Conservation (phyloP, 1,140 invertebrate genomes). For the Lutraria rhynchaena region DNA sequence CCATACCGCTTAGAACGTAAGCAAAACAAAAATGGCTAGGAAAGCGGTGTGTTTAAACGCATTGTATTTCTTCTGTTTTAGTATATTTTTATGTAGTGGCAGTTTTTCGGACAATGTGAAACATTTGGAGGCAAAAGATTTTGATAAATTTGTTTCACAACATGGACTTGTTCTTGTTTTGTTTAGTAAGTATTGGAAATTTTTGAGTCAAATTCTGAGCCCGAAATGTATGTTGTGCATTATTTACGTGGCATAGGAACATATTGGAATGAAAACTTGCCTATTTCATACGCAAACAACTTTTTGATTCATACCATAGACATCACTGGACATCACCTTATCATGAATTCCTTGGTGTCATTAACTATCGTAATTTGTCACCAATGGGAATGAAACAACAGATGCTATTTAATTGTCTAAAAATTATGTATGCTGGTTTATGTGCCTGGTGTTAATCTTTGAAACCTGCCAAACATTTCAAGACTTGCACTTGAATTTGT, state of each 20-base stretch:
- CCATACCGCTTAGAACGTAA: no score
- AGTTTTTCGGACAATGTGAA: no score
- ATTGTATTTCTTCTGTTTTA: no score
- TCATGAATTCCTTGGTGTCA: neutral
- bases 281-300: neutral
- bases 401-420: neutral
- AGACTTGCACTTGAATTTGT: no score
- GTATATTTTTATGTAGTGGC: no score
- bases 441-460: no score
- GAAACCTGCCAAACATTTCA: no score
- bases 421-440: neutral
- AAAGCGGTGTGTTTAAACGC: no score
- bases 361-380: neutral
- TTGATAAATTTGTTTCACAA: neutral
- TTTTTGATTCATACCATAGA: neutral
- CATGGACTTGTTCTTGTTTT: conserved; percentile 18
- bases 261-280: neutral
- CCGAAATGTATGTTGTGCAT: neutral
- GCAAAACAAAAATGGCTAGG: no score
- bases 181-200: conserved; percentile 17
- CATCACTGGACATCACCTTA: neutral
- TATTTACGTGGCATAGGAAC: neutral
- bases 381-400: neutral
- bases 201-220: neutral
- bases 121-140: neutral